Conservation (phyloP, 1,140 invertebrate species). For the Drosophila setifemur region DNA sequence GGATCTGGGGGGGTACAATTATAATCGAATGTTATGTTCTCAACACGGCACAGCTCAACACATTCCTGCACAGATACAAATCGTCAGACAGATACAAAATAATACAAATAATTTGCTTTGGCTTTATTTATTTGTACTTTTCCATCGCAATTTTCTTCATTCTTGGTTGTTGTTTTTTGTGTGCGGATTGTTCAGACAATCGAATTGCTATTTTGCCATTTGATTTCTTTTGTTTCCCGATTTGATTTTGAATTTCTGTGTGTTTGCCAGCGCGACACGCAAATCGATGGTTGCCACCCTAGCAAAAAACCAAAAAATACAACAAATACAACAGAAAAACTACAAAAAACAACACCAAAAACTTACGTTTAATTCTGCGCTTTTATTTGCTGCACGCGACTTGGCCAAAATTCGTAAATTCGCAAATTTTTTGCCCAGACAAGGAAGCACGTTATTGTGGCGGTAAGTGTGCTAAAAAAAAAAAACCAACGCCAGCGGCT, state of each 20-base stretch:
- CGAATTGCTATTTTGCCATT: constrained; percentile 55
- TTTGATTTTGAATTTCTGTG: constrained; percentile 13
- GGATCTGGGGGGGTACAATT: too few species aligned
- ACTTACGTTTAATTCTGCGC: constrained; percentile 69
- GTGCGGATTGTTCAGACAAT: constrained; percentile 4
- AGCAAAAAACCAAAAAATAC: constrained; percentile 20
- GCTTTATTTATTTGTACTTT: background rate
- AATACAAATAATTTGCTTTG: background rate
- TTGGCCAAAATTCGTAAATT: constrained; percentile 16
- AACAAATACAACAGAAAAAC: constrained; percentile 15
- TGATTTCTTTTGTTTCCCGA: constrained; percentile 54
- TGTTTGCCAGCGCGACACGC: constrained; percentile 64
- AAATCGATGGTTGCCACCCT: constrained; percentile 78
- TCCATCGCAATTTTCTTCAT: too few species aligned
- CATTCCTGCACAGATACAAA: too few species aligned
- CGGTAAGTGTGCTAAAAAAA: constrained; percentile 56
- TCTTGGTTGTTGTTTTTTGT: too few species aligned
- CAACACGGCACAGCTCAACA: too few species aligned
- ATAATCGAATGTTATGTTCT: too few species aligned
- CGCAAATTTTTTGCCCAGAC: constrained; percentile 33
- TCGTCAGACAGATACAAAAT: background rate
- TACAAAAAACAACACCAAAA: constrained; percentile 21
- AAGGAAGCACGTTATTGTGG: constrained; percentile 72
- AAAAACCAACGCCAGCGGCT: background rate
- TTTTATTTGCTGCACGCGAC: constrained; percentile 70